A percentile compares a stretch with the other conserved stretches of the same genome.
phyloP scores from a whole-genome alignment of 2,113 vertebrate species.

The Rhizomys pruinosus region DNA sequence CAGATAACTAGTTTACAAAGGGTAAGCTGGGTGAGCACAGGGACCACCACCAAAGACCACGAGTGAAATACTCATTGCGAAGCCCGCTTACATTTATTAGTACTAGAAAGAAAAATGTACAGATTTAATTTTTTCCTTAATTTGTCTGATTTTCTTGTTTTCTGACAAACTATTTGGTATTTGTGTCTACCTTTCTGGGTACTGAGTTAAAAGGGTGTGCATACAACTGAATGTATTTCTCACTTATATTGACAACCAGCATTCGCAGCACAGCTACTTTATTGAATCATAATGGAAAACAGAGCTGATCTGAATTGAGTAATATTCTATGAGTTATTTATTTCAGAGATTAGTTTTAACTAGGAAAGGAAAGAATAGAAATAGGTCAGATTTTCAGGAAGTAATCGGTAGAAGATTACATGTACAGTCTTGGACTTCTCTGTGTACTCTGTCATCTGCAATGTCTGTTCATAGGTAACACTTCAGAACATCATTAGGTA shows the following conservation, averaged over 20 bases:
- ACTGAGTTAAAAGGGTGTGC: neutral
- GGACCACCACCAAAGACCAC: neutral
- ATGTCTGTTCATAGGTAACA: neutral
- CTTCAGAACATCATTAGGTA: neutral
- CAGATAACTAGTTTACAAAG: neutral
- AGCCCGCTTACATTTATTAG: neutral
- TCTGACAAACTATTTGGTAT: neutral
- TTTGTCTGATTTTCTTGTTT: neutral
- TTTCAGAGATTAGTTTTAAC: neutral
- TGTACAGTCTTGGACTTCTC: neutral
- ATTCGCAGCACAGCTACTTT: neutral
- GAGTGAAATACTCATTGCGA: neutral
- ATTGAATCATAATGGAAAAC: neutral
- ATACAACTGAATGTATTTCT: neutral
- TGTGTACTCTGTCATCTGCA: neutral
- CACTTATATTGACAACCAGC: neutral
- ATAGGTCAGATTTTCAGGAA: neutral
- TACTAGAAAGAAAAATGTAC: neutral
- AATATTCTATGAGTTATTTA: neutral
- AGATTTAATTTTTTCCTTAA: too few species aligned
- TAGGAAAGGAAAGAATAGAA: constrained; percentile 12
- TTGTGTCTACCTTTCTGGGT: neutral
- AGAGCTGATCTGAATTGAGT: neutral
- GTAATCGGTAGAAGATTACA: neutral
- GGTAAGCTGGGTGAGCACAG: neutral